Evolutionary conservation across 1,140 invertebrate genomes (phyloP), one percentile per base, ranked within the genome.

Genomic region (Trachymyrmex septentrionalis): DNA sequence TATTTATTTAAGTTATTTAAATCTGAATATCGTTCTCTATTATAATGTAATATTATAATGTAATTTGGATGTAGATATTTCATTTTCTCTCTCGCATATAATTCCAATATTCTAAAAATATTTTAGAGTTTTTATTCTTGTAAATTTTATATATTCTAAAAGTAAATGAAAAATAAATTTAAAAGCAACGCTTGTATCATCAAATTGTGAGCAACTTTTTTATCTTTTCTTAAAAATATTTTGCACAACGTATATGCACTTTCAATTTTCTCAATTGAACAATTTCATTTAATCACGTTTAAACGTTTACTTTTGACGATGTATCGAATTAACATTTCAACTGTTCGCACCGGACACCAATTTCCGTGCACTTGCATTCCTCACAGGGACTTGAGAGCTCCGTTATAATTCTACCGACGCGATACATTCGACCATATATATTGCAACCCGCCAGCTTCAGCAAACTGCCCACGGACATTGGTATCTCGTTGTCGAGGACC

Each of bases 351-450:
- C 98, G 97, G 67, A 99, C 98, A 55, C 98, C 98, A 75, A 97
- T 95, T 92, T 98, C 97, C 24, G 98, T 98, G 95, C 98, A 99
- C 92, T 97, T 97, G 94, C 98, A 99, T 92, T 98, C 97, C 85
- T 97, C 96, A 94, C 98, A 99, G 5, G 97, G 96, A 72, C 96
- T 97, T 7, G 98, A 98, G 76, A 99, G 95, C 95, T 99, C 98
- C 0, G 97, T 96, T 78, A 99, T 98, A 88, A 98, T 97, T 92
- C 97, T 96, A 5, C 97, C 98, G 2, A 98, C 97, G 6, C 97
- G 96, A 94, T 99, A 98, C 97, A 98, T 98, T 88, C 97, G 96
- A 3, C 98, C 98, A 92, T 98, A 99, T 90, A 99, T 98, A 95
- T 99, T 99, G 92, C 98, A 99, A 1, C 98, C 98, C 12, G 97